A percentile compares a stretch with the other conserved stretches of the same genome.
Evolutionary conservation across 37 sponge, comb jelly and placozoan genomes (phyloP).

Genomic region (Hexactinellida sp.): DNA sequence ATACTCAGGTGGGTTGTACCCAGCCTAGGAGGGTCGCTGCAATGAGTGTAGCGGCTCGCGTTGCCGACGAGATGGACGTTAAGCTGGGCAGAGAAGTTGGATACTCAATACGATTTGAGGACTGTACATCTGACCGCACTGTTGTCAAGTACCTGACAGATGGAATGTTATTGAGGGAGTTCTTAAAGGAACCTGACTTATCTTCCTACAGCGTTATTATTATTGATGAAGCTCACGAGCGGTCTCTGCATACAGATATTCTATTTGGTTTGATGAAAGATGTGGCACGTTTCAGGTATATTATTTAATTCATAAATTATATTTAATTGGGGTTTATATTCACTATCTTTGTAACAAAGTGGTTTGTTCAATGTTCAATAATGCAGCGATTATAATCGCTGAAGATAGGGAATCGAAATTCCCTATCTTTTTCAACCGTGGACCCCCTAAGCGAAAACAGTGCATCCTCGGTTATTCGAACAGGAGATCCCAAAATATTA

Average conservation of each 20-base stretch:
- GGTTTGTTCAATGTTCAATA: no score
- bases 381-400: no score
- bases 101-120: conserved; percentile 94
- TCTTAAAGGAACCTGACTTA: conserved; percentile 93
- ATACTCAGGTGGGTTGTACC: no score
- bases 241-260: conserved; percentile 95
- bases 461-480: no score
- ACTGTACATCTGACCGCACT: conserved; percentile 96
- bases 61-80: conserved; percentile 84
- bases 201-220: conserved; percentile 68
- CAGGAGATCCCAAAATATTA: no score
- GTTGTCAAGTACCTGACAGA: conserved; percentile 95
- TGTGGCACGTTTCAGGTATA: conserved; percentile 71
- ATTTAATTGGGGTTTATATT: no score
- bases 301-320: no score
- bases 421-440: no score
- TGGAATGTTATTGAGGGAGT: conserved; percentile 98
- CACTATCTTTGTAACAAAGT: no score
- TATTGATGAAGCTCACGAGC: conserved; percentile 97
- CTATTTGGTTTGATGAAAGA: conserved; percentile 98
- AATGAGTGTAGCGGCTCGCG: conserved; percentile 99
- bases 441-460: no score
- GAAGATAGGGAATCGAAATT: no score
- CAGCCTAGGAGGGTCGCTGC: conserved; percentile 98
- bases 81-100: conserved; percentile 98